Conservation (phyloP, 37 sponge, comb jelly and placozoan species). For the Halisarca cf. caerulea region DNA sequence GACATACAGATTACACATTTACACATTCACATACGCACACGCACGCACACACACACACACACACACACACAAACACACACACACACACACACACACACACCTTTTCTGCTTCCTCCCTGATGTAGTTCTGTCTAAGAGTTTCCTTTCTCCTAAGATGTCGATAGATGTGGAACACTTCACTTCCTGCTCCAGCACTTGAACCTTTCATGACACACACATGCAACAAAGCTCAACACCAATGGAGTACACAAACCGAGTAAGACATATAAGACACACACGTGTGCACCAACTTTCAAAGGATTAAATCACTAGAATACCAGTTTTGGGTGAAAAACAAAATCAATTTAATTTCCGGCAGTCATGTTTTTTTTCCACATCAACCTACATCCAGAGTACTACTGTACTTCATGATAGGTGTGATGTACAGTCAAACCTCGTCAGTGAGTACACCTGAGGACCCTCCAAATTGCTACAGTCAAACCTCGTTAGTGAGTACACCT, state of each 20-base stretch:
- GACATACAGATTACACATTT: background rate
- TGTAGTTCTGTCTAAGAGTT: slow-evolving; percentile 59
- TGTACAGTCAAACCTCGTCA: no score
- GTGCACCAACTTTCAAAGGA: background rate
- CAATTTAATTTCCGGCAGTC: no score
- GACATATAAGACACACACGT: background rate
- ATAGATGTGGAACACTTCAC: slow-evolving; percentile 98
- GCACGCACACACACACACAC: no score
- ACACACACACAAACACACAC: no score
- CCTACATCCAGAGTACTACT: no score
- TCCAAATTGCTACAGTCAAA: no score
- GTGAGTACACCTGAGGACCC: no score
- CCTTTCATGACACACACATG: no score
- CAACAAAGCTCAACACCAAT: background rate
- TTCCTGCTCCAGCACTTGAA: slow-evolving; percentile 99
- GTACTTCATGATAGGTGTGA: no score
- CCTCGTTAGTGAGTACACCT: no score
- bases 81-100: slow-evolving; percentile 17
- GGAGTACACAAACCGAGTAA: background rate
- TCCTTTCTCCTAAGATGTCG: slow-evolving; percentile 81
- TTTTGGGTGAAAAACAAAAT: no score
- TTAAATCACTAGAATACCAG: background rate
- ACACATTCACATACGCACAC: background rate
- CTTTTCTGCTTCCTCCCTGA: slow-evolving; percentile 54
- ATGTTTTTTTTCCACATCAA: no score